Evolutionary conservation across 2,888 invertebrate species (phyloP), one percentile per base, ranked within the genome.

Genomic region (Candidula unifasciata): DNA sequence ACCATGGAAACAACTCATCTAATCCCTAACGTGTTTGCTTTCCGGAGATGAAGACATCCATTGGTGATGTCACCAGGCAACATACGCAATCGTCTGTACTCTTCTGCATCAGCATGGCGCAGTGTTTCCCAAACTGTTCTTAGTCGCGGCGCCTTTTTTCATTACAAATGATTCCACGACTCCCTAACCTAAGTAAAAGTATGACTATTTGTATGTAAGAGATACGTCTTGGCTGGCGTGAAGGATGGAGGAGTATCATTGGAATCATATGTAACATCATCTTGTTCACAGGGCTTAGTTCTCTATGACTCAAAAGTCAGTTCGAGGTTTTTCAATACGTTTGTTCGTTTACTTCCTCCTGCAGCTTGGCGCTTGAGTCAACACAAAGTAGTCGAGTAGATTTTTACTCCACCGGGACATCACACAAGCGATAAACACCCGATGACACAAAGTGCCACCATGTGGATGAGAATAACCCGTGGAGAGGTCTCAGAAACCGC

Each of bases 201-300:
- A n/a, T n/a, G n/a, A n/a, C n/a, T n/a, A n/a, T n/a, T n/a, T n/a
- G n/a, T 87, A 98, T 96, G 92, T 98, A 98, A 0, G 98, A 98
- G n/a, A 93, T 98, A 98, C 91, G 98, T 98, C 92, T 97, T 97
- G 0, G 97, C 96, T 6, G 98, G 98, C 92, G 96, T 96, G 92
- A 98, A 97, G 64, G 97, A 97, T 66, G 98, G 97, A 21, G 97
- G 97, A 44, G 97, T 97, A 94, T 97, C 97, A 87, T 98, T 96
- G 44, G 96, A 96, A 90, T 96, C 96, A 94, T 98, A 97, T 90
- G 96, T 95, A 83, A 97, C 95, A 80, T 96, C 95, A 91, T 96
- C 96, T 86, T 96, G 95, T 33, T 96, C 95, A 97, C 97, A 97
- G 3, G 96, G 96, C 85, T 97, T 94, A 37, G 96, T 93, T 92